Evolutionary conservation across 2,888 invertebrate genomes (phyloP), one percentile per base, ranked within the genome.

Genomic region (Isotomurus palustris): DNA sequence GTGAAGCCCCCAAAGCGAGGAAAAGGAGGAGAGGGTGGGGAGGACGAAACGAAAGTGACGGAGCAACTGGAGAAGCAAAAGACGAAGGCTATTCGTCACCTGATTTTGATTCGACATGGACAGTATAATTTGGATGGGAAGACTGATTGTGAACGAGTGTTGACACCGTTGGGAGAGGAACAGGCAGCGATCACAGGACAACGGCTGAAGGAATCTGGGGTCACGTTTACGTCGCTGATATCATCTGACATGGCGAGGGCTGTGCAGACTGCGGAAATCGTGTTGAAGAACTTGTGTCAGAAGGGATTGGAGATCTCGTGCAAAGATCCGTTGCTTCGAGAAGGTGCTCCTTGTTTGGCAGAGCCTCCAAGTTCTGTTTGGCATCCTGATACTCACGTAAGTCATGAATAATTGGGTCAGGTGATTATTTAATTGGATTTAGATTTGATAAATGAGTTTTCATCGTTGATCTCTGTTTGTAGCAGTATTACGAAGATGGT

Each of bases 171-270:
- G 56, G 94, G 94, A 82, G 45, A 53, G 21, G 47, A 55, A 25
- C 97, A 99, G 79, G 97, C 97, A 0, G 83, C 84, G 36, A 75
- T 83, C 35, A 91, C 95, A 0, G 99, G 95, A 0, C 77, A 84
- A 69, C 81, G 82, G 19, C 77, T 99, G 53, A 84, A 85, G 53
- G 82, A 84, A 35, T 77, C 95, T 25, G 82, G 82, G 66, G 81
- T 90, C 45, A 87, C 89, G 45, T 95, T 88, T 80, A 85, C 88
- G 38, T 75, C 81, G 22, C 77, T 97, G 22, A 81, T 92, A 2
- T 83, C 85, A 64, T 97, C 96, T 0, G 94, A 94, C 0, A 93
- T 97, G 94, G 84, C 86, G 0, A 79, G 97, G 63, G 97, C 97
- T 0, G 86, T 86, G 68, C 91, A 99, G 76, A 99, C 97, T 0